phyloP scores from a whole-genome alignment of 2,888 invertebrate species.

The Margaritifera margaritifera region DNA sequence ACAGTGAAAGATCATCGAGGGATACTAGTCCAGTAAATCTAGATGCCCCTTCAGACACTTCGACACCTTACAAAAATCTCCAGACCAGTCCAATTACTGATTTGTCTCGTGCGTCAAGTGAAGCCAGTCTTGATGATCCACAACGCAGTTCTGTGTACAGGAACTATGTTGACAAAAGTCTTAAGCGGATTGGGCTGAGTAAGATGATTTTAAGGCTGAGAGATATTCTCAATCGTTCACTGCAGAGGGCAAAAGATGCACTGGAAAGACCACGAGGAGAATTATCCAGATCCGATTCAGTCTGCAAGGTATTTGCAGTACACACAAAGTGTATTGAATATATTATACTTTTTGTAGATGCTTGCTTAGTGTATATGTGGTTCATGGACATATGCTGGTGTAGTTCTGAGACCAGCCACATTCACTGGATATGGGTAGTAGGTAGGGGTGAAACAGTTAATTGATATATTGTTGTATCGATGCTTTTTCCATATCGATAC shows the following conservation, averaged over 20 bases:
- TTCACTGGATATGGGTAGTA: too few relatives aligned
- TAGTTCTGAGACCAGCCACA: too few relatives aligned
- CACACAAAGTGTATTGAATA: too few relatives aligned
- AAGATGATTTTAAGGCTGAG: conserved; percentile 87
- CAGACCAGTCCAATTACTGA: conserved; percentile 31
- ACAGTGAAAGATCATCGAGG: conserved; percentile 42
- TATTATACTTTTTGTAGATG: too few relatives aligned
- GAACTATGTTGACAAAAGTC: conserved; percentile 88
- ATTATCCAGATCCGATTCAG: conserved; percentile 1
- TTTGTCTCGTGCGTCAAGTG: conserved; percentile 63
- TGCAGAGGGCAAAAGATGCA: conserved; percentile 66
- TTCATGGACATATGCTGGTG: too few relatives aligned
- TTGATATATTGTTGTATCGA: too few relatives aligned
- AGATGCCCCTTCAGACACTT: conserved; percentile 45
- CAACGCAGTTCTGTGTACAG: conserved; percentile 72
- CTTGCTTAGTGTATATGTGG: too few relatives aligned
- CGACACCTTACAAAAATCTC: conserved; percentile 47
- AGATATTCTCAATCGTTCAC: conserved; percentile 69
- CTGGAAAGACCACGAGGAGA: conserved; percentile 54
- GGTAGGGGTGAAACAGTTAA: too few relatives aligned
- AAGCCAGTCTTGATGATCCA: conserved; percentile 63
- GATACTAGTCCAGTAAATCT: conserved; percentile 41
- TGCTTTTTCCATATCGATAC: too few relatives aligned
- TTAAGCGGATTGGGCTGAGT: conserved; percentile 88
- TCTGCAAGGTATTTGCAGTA: conserved; percentile 8